phyloP scores from a whole-genome alignment of 2,888 invertebrate genomes.

The Serrognathus titanus region DNA sequence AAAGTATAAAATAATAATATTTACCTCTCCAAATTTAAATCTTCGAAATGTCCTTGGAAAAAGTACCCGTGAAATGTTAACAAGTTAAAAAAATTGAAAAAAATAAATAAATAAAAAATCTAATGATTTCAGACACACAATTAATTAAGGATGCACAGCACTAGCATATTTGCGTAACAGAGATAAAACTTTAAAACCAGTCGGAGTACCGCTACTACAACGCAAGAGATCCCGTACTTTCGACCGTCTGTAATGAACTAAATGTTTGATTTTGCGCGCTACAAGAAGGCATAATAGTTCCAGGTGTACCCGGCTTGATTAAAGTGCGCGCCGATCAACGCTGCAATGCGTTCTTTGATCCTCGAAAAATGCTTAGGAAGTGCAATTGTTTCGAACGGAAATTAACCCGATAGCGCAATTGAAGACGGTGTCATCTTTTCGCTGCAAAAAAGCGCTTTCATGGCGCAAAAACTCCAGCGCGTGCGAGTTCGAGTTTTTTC shows the following conservation, averaged over 20 bases:
- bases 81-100: too few relatives aligned
- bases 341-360: not conserved
- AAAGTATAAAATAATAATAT: too few relatives aligned
- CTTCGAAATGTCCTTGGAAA: too few relatives aligned
- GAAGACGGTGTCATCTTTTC: too few relatives aligned
- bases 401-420: not conserved
- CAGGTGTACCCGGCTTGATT: not conserved
- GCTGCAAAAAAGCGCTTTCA: not conserved
- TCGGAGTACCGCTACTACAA: conserved; percentile 35
- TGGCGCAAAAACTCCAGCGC: not conserved
- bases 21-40: too few relatives aligned
- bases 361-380: conserved; percentile 1
- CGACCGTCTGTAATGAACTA: conserved; percentile 36
- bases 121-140: conserved; percentile 8
- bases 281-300: conserved; percentile 7
- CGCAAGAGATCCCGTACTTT: conserved; percentile 34
- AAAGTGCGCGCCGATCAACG: not conserved
- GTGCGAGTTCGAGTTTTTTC: not conserved
- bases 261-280: conserved; percentile 31
- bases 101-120: too few relatives aligned
- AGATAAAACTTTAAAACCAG: conserved; percentile 30
- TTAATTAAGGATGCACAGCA: conserved; percentile 18
- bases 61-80: too few relatives aligned
- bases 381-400: not conserved
- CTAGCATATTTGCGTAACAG: conserved; percentile 26